phyloP scores from a whole-genome alignment of 2,888 invertebrate species.

The Leucophenga maculata region DNA sequence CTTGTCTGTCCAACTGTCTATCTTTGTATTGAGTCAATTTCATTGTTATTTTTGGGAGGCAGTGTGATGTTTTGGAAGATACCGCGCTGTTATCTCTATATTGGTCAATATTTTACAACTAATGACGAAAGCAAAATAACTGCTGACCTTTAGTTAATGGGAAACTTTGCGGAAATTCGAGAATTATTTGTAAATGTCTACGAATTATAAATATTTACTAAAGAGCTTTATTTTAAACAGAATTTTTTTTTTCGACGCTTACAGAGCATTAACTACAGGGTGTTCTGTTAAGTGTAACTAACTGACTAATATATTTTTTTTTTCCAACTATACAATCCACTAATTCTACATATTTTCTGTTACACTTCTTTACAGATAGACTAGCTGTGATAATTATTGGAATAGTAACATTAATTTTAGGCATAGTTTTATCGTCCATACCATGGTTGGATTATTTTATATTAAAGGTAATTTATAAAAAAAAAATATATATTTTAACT shows the following conservation, averaged over 20 bases:
- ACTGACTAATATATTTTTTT: neutral
- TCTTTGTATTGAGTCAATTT: too few species aligned
- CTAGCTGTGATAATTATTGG: slow-evolving; percentile 86
- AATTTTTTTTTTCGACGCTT: too few species aligned
- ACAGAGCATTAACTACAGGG: too few species aligned
- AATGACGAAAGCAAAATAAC: too few species aligned
- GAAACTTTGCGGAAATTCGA: neutral
- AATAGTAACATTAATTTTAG: slow-evolving; percentile 83
- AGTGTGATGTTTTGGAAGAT: too few species aligned
- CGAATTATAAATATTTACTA: too few species aligned
- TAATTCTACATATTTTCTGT: neutral
- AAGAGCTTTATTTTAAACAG: too few species aligned
- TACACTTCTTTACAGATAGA: slow-evolving; percentile 78
- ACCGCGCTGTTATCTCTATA: too few species aligned
- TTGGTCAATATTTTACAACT: too few species aligned
- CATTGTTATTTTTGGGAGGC: too few species aligned
- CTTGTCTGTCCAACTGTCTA: too few species aligned
- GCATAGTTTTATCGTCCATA: slow-evolving; percentile 86
- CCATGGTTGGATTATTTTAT: slow-evolving; percentile 92
- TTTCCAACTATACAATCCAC: neutral
- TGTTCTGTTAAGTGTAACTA: slow-evolving; percentile 12
- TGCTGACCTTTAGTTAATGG: neutral
- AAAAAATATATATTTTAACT: neutral
- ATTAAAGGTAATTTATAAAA: slow-evolving; percentile 79
- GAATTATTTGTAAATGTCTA: neutral